These are phyloP conservation scores for Dissostichus mawsoni DNA, from an alignment of 2,113 vertebrate species.

Conservation along the genomic window DNA sequence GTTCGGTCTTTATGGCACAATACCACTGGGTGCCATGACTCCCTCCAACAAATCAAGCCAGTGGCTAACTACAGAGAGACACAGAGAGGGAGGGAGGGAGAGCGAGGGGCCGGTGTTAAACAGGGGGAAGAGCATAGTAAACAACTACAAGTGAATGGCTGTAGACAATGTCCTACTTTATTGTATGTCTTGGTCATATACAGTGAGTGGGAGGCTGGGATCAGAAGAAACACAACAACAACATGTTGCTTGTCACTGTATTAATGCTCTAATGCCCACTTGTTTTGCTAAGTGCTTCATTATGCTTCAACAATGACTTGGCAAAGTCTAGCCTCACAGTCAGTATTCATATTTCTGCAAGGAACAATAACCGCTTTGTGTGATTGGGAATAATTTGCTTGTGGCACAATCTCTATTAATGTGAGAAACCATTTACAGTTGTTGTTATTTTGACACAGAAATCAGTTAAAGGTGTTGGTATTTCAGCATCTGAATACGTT, in stretches of 20 bases:
- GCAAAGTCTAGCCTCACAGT: slow-evolving; percentile 34
- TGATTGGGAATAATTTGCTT: slow-evolving; percentile 12
- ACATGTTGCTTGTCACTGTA: slow-evolving; percentile 53
- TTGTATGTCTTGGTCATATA: slow-evolving; percentile 42
- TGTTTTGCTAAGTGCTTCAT: slow-evolving; percentile 55
- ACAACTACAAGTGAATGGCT: slow-evolving; percentile 50
- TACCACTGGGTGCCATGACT: slow-evolving; percentile 30
- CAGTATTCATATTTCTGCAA: slow-evolving; percentile 12
- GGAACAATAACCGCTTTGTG: slow-evolving; percentile 41
- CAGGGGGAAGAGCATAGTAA: slow-evolving; percentile 42
- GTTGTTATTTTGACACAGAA: not conserved
- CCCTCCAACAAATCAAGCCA: slow-evolving; percentile 33
- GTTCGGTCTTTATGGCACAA: slow-evolving; percentile 4
- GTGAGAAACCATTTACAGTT: not conserved
- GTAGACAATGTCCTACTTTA: slow-evolving; percentile 70
- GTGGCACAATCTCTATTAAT: slow-evolving; percentile 6
- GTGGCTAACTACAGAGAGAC: slow-evolving; percentile 15
- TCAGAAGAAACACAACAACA: slow-evolving; percentile 57
- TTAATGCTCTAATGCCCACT: slow-evolving; percentile 43
- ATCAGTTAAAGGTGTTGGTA: not conserved
- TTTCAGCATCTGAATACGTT: not conserved
- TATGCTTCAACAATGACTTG: slow-evolving; percentile 55
- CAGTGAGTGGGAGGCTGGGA: slow-evolving; percentile 42
- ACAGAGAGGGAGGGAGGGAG: not conserved
- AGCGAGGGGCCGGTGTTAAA: slow-evolving; percentile 24